Conservation (phyloP, 1,140 invertebrate genomes). For the Apis mellifera region Amel_HAv3.1 CM009939.2:2963501-2964000, state of each 20-base stretch:
- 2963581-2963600: slow-evolving; percentile 3
- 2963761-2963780: background rate
- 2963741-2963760: slow-evolving; percentile 1
- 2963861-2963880: background rate
- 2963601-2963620: slow-evolving; percentile 22
- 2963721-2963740: slow-evolving; percentile 26
- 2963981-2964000: no score
- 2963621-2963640: slow-evolving; percentile 50
- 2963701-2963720: slow-evolving; percentile 38
- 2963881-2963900: no score
- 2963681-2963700: slow-evolving; percentile 36
- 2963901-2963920: no score
- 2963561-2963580: slow-evolving; percentile 30
- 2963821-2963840: background rate
- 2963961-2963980: no score
- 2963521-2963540: background rate
- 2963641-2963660: slow-evolving; percentile 45
- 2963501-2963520: background rate
- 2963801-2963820: background rate
- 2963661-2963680: slow-evolving; percentile 50
- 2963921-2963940: no score
- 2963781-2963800: background rate
- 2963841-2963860: background rate
- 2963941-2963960: no score
- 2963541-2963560: slow-evolving; percentile 17